Conservation (phyloP, 2,888 invertebrate genomes). For the Cephalotes varians region DNA sequence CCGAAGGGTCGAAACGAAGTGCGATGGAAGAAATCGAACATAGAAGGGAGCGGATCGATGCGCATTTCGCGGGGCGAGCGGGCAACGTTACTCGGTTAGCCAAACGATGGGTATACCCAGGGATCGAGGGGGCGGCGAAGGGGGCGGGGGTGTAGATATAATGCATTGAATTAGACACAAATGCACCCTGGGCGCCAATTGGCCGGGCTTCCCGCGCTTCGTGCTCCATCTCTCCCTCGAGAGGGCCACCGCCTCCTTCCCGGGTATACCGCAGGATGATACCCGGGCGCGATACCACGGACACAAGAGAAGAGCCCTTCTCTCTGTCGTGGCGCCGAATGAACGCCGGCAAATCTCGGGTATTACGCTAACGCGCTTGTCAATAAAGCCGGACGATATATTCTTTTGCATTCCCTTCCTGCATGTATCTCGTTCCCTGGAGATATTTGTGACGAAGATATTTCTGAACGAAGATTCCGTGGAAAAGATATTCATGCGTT, state of each 20-base stretch:
- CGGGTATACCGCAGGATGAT: conserved; percentile 69
- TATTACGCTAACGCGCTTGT: conserved; percentile 65
- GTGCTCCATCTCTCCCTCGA: conserved; percentile 82
- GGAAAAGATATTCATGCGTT: no score
- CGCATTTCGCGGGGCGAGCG: conserved; percentile 28
- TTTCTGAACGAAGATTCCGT: no score
- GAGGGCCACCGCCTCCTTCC: conserved; percentile 75
- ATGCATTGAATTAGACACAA: conserved; percentile 89
- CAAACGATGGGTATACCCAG: conserved; percentile 60
- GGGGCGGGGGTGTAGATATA: conserved; percentile 78
- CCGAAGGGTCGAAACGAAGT: conserved; percentile 14
- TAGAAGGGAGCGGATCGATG: conserved; percentile 43
- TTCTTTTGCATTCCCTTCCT: not conserved
- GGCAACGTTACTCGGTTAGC: conserved; percentile 70
- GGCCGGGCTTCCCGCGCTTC: conserved; percentile 82
- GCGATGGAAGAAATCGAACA: conserved; percentile 36
- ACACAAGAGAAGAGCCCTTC: conserved; percentile 31
- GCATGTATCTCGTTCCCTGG: not conserved
- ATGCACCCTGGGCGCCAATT: conserved; percentile 86
- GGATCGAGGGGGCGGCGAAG: conserved; percentile 64
- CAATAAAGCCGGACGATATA: conserved; percentile 56
- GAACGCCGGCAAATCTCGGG: conserved; percentile 26
- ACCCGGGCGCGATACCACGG: conserved; percentile 64
- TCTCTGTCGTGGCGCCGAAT: conserved; percentile 26
- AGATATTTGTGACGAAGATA: not conserved